phyloP scores from a whole-genome alignment of 1,140 invertebrate genomes.

The Ceratina japonica region DNA sequence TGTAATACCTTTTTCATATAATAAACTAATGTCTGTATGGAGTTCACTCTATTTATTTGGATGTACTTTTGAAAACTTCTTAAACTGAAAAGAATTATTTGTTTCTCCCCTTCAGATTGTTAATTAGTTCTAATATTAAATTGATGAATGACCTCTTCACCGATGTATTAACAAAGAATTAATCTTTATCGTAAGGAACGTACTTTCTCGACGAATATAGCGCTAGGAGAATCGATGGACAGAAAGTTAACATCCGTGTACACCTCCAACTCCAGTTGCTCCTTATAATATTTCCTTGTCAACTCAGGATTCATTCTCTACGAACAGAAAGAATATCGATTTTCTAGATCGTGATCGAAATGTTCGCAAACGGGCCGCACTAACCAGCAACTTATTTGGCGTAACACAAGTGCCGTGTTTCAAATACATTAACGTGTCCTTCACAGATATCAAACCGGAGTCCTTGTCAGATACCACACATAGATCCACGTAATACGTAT shows the following conservation, averaged over 20 bases:
- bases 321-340: constrained; percentile 57
- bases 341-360: neutral
- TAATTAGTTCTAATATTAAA: too few relatives aligned
- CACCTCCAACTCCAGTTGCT: constrained; percentile 51
- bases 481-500: constrained; percentile 36
- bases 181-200: neutral
- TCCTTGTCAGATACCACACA: neutral
- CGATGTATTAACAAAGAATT: neutral
- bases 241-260: constrained; percentile 56
- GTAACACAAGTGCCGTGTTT: constrained; percentile 52
- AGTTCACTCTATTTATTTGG: too few relatives aligned
- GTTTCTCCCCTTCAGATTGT: neutral
- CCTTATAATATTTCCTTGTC: constrained; percentile 54
- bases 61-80: too few relatives aligned
- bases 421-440: constrained; percentile 70
- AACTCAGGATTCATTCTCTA: constrained; percentile 64
- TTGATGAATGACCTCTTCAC: too few relatives aligned
- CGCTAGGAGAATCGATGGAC: constrained; percentile 66
- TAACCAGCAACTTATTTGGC: constrained; percentile 60
- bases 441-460: constrained; percentile 72
- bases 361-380: neutral
- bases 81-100: too few relatives aligned
- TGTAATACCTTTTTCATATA: too few relatives aligned
- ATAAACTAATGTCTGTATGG: too few relatives aligned
- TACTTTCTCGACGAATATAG: constrained; percentile 75